Evolutionary conservation across 2,888 invertebrate genomes (phyloP).

Genomic region (Meghimatium bilineatum): DNA sequence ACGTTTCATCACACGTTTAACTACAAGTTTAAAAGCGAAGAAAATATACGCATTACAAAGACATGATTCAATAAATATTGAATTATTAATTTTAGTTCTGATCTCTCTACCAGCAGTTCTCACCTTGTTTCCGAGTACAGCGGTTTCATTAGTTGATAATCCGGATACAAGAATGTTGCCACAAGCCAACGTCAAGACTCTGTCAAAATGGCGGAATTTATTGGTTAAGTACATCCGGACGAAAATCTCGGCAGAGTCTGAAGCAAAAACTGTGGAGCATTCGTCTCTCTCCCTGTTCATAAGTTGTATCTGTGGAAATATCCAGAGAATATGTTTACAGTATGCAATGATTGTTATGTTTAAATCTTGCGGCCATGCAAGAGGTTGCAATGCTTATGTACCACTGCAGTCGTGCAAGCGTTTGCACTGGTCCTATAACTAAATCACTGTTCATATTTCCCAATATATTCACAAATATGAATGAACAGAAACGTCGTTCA

Average conservation of each 20-base stretch:
- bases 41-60: too few relatives aligned
- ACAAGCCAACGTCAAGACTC: slow-evolving; percentile 58
- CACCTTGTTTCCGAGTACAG: slow-evolving; percentile 26
- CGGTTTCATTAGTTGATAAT: slow-evolving; percentile 39
- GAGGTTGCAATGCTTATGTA: too few relatives aligned
- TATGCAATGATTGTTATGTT: too few relatives aligned
- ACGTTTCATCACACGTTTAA: too few relatives aligned
- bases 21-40: too few relatives aligned
- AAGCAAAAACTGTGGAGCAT: slow-evolving; percentile 45
- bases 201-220: slow-evolving; percentile 60
- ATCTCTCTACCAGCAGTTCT: background rate
- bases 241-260: slow-evolving; percentile 51
- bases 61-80: too few relatives aligned
- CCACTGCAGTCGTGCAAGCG: too few relatives aligned
- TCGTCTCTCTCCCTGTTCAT: slow-evolving; percentile 32
- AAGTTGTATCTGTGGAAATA: slow-evolving; percentile 25
- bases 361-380: too few relatives aligned
- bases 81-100: too few relatives aligned
- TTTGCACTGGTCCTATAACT: too few relatives aligned
- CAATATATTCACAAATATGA: too few relatives aligned
- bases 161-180: slow-evolving; percentile 58
- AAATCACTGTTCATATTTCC: too few relatives aligned
- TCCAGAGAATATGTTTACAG: background rate
- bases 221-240: slow-evolving; percentile 64
- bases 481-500: background rate